Conservation (phyloP, 2,113 vertebrate genomes). For the Muntiacus reevesi region DNA sequence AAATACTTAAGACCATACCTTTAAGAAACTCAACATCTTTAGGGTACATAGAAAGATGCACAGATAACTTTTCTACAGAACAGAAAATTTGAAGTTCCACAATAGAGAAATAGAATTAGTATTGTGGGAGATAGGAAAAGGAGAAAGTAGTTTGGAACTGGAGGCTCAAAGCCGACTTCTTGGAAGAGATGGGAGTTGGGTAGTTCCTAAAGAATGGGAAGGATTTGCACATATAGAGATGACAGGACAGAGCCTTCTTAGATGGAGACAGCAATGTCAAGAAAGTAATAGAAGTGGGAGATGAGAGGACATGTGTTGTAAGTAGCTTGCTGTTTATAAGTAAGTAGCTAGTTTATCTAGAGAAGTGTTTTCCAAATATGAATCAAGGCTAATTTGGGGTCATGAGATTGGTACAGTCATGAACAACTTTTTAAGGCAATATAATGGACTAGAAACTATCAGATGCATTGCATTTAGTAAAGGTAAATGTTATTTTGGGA, state of each 20-base stretch:
- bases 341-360: neutral
- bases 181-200: neutral
- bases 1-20: neutral
- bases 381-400: neutral
- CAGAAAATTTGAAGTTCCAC: neutral
- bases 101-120: neutral
- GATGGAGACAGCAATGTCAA: neutral
- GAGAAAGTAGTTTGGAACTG: neutral
- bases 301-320: neutral
- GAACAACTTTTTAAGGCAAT: neutral
- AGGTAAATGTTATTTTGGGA: neutral
- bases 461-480: neutral
- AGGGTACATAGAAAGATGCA: neutral
- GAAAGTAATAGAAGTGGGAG: neutral
- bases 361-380: neutral
- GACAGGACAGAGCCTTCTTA: neutral
- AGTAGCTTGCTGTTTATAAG: neutral
- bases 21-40: neutral
- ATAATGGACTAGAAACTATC: neutral
- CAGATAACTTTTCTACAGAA: neutral
- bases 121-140: neutral
- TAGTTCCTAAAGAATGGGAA: neutral
- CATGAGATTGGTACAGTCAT: neutral
- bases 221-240: neutral
- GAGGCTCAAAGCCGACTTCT: neutral